These are phyloP conservation scores for Lordiphosa fenestrarum DNA, from an alignment of 2,888 invertebrate genomes.

Conservation along the genomic window DNA sequence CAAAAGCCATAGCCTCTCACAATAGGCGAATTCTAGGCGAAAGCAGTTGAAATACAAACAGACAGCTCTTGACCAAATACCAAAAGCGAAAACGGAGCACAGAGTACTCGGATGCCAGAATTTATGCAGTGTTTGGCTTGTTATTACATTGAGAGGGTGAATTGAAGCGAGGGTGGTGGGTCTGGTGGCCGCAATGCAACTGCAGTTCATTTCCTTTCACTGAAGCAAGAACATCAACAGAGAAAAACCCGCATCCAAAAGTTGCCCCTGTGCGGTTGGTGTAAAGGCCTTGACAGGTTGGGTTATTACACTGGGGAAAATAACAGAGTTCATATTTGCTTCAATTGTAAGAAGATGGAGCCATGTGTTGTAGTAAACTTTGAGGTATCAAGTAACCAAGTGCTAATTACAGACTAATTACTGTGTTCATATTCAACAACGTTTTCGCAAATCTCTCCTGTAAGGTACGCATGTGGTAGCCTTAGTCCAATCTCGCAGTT, in stretches of 20 bases:
- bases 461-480: too few species aligned
- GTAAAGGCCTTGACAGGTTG: constrained; percentile 43
- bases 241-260: constrained; percentile 63
- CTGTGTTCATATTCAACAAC: too few species aligned
- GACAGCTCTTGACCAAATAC: constrained; percentile 59
- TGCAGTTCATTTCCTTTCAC: constrained; percentile 56
- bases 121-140: constrained; percentile 73
- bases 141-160: constrained; percentile 49
- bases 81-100: constrained; percentile 42
- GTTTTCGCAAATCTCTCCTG: too few species aligned
- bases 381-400: too few species aligned
- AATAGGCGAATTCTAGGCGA: constrained; percentile 41
- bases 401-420: too few species aligned
- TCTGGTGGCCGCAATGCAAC: constrained; percentile 8
- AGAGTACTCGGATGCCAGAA: constrained; percentile 45
- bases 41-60: constrained; percentile 5
- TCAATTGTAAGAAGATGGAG: too few species aligned
- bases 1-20: constrained; percentile 58
- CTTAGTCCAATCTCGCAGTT: too few species aligned
- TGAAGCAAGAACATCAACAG: constrained; percentile 36
- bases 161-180: constrained; percentile 2
- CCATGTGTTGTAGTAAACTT: too few species aligned
- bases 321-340: too few species aligned
- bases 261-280: constrained; percentile 46
- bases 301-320: constrained; percentile 23